Conservation (phyloP, 2,797 vertebrate species). For the Trachops cirrhosus region DNA sequence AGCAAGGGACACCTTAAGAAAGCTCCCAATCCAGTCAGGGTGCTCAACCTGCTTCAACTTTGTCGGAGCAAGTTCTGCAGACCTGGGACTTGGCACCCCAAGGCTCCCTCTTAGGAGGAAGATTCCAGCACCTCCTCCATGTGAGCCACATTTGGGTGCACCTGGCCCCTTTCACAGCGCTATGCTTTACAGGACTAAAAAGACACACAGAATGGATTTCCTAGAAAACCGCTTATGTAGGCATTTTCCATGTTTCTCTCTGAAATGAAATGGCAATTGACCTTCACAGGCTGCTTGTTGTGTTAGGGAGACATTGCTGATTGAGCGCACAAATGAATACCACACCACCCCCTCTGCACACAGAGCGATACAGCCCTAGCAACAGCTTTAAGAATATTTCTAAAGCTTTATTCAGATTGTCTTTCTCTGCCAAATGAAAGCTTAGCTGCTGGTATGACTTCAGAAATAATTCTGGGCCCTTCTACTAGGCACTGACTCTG, state of each 20-base stretch:
- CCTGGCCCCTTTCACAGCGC: not conserved
- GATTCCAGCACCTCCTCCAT: not conserved
- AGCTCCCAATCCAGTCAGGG: not conserved
- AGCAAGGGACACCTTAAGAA: constrained; percentile 51
- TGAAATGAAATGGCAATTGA: constrained; percentile 50
- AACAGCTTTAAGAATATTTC: constrained; percentile 63
- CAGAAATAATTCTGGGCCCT: constrained; percentile 40
- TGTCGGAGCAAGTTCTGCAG: constrained; percentile 8
- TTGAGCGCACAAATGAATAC: constrained; percentile 23
- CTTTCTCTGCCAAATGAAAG: constrained; percentile 41
- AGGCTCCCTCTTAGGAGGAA: not conserved
- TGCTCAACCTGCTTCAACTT: not conserved
- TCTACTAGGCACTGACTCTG: not conserved
- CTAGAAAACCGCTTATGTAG: constrained; percentile 47
- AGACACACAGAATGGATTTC: constrained; percentile 41
- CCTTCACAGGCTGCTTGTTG: not conserved
- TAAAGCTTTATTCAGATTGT: constrained; percentile 58
- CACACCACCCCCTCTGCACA: not conserved
- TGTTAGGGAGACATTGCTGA: constrained; percentile 7
- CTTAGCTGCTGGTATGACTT: constrained; percentile 37
- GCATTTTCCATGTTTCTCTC: constrained; percentile 19
- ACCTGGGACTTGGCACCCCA: not conserved
- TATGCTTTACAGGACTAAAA: not conserved
- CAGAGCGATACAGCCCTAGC: not conserved
- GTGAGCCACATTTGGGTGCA: not conserved